Evolutionary conservation across 2,888 invertebrate genomes (phyloP), one percentile per base, ranked within the genome.

Genomic region (Epinotia nisella): DNA sequence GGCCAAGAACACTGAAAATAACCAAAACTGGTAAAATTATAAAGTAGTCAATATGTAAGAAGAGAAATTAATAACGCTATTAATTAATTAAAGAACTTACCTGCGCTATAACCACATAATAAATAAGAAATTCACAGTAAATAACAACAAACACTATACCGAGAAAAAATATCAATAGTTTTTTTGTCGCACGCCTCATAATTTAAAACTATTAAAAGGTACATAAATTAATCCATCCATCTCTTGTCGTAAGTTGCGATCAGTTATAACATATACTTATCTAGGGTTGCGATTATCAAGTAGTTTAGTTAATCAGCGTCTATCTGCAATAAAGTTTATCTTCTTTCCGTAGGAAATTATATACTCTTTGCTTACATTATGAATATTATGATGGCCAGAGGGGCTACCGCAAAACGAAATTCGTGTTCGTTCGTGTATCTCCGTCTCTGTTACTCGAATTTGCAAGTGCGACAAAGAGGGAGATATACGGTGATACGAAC

Each of bases 1-100:
- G 97, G 97, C 97, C 97, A 98, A 49, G 93, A 88, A 88, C 98
- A 98, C 96, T 97, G 80, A 71, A 94, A 93, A 77, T 88, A 59
- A 17, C 17, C 17, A 59, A 59, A 29, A 39, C 2, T 3, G 11
- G 59, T 59, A 11, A 35, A 10, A 39, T 59, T 17, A 17, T 17
- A 9, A 2, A 21, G 5, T 21, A 5, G 2, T 7, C 24, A 1
- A 2, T 1, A n/a, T n/a, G 7, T n/a, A 5, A n/a, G 13, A 13
- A 4, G 13, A 56, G 15, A 49, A 7, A 29, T 29, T n/a, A 15
- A n/a, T n/a, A 11, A 9, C 9, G 3, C 2, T 3, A 66, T 24
- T n/a, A 19, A 1, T n/a, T 4, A 56, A 55, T 72, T 51, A 4
- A 21, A 41, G 2, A 15, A 64, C 73, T 83, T 86, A 91, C 92